These are phyloP conservation scores for Hydrolagus affinis DNA, from an alignment of 2,113 vertebrate species.

Conservation along the genomic window DNA sequence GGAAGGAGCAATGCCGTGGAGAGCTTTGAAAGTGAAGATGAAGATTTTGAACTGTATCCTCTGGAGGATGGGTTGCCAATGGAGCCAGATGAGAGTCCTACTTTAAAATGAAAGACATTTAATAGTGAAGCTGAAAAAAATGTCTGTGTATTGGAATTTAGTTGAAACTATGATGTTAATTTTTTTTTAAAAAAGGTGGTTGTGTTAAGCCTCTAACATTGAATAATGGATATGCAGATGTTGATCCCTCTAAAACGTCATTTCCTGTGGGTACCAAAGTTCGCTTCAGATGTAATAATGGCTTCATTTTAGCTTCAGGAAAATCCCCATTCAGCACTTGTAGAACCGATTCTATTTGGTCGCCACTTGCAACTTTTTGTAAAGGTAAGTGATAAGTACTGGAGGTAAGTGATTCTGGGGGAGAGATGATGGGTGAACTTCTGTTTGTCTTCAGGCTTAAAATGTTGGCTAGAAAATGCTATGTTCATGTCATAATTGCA, in stretches of 20 bases:
- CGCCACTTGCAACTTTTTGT: not conserved
- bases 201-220: not conserved
- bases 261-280: not conserved
- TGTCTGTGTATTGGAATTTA: not conserved
- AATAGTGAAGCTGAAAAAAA: no score
- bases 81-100: no score
- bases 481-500: no score
- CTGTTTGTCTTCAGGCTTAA: no score
- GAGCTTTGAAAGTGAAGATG: no score
- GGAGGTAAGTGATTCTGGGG: no score
- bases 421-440: no score
- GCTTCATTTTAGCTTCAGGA: not conserved
- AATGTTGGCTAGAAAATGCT: no score
- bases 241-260: not conserved
- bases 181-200: not conserved
- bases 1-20: no score
- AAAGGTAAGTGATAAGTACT: slow-evolving; percentile 8
- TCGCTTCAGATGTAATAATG: not conserved
- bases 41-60: no score
- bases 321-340: not conserved
- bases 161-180: not conserved
- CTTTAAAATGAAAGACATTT: no score
- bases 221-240: not conserved
- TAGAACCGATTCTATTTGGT: not conserved
- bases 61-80: no score